Percentiles rank a stretch among this genome's conserved stretches.
Conservation (phyloP, 2,113 vertebrate species). For the Bufo bufo region DNA sequence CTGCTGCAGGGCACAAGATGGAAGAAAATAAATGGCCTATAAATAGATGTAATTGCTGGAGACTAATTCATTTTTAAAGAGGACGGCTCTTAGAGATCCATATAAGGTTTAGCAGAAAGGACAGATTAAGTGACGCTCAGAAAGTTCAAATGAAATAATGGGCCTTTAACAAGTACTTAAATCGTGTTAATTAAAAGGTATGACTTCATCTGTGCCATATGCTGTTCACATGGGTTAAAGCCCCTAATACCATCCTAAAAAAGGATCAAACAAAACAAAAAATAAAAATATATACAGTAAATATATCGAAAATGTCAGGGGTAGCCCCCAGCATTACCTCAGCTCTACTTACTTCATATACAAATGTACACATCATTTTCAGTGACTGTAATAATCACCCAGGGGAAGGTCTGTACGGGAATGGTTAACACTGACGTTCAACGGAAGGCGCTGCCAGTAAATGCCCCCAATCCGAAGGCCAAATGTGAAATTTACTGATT, state of each 20-base stretch:
- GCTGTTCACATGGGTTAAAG: not conserved
- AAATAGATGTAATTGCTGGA: not conserved
- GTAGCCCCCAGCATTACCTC: not conserved
- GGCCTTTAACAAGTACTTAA: not conserved
- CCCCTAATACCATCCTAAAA: not conserved
- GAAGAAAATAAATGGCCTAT: not conserved
- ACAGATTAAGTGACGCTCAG: not conserved
- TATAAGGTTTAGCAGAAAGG: conserved; percentile 12
- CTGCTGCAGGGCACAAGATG: too few species aligned
- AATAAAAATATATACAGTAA: not conserved
- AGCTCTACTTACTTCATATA: not conserved
- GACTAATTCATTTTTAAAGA: not conserved
- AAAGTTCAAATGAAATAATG: conserved; percentile 5
- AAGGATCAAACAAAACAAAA: not conserved
- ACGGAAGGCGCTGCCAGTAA: not conserved
- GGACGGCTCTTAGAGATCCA: not conserved
- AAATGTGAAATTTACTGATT: not conserved
- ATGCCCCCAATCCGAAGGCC: not conserved
- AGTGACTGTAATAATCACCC: not conserved
- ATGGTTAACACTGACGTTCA: not conserved
- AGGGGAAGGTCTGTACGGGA: not conserved
- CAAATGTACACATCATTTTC: not conserved
- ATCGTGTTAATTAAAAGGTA: not conserved
- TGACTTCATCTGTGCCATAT: conserved; percentile 8
- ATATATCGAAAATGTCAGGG: not conserved